Conservation (phyloP, 2,797 vertebrate genomes). For the Eulemur rubriventer region DNA sequence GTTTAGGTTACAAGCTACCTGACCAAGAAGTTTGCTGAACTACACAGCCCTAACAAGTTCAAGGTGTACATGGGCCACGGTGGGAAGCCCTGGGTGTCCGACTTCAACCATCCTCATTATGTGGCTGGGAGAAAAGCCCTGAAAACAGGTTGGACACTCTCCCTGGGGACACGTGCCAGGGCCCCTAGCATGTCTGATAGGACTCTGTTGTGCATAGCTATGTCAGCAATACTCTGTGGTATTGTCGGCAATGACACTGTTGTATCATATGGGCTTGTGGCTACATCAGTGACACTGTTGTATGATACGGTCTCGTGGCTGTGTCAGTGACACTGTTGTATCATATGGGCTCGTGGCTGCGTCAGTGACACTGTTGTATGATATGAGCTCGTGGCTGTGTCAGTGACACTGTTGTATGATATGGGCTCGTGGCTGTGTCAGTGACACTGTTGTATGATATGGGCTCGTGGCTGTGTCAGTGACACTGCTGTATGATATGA, state of each 20-base stretch:
- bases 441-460: no score
- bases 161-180: background rate
- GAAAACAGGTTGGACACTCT: slow-evolving; percentile 89
- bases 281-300: no score
- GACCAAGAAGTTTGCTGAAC: slow-evolving; percentile 90
- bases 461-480: no score
- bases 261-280: no score
- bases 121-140: slow-evolving; percentile 96
- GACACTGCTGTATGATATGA: accelerated
- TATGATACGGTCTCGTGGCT: no score
- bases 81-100: slow-evolving; percentile 97
- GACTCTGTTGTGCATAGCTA: accelerated
- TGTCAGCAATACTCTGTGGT: background rate
- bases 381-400: no score
- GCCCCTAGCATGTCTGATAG: accelerated
- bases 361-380: no score
- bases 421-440: no score
- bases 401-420: no score
- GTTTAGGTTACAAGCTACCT: slow-evolving; percentile 90
- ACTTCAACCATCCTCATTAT: slow-evolving; percentile 98
- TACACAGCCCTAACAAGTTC: slow-evolving; percentile 94
- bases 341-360: no score
- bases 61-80: slow-evolving; percentile 92
- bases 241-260: no score
- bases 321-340: no score